Conservation (phyloP, 2,113 vertebrate genomes). For the Otocyon megalotis region DNA sequence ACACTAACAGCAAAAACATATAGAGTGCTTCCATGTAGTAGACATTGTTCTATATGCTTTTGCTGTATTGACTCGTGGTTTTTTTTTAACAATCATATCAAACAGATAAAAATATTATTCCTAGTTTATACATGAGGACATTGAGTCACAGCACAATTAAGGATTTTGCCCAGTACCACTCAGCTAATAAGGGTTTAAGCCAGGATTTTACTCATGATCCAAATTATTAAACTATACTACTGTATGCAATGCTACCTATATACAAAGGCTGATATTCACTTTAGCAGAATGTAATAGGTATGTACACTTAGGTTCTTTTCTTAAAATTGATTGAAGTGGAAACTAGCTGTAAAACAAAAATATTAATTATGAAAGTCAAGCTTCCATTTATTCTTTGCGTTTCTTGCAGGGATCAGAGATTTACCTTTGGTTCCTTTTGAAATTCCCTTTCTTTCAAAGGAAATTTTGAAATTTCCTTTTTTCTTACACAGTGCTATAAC, state of each 20-base stretch:
- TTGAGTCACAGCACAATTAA: not conserved
- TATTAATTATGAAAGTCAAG: constrained; percentile 16
- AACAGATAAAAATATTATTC: not conserved
- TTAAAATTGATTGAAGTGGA: not conserved
- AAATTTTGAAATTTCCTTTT: constrained; percentile 1
- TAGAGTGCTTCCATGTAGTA: not conserved
- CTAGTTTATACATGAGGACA: not conserved
- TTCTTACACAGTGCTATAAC: not conserved
- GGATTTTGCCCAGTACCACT: not conserved
- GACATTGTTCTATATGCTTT: not conserved
- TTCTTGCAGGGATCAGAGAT: not conserved
- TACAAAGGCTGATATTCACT: not conserved
- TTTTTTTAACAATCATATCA: not conserved
- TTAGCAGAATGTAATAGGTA: not conserved
- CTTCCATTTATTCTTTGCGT: constrained; percentile 10
- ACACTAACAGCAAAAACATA: not conserved
- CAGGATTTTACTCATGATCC: not conserved
- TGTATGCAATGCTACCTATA: not conserved
- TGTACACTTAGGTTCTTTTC: not conserved
- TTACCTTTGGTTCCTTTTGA: constrained; percentile 25
- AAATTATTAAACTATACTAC: not conserved
- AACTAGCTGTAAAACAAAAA: constrained; percentile 35
- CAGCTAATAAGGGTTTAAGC: not conserved
- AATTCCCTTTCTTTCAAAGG: not conserved
- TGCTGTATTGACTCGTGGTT: not conserved